Base-by-base conservation (phyloP, 2,113 vertebrate genomes). In the Carollia perspicillata region DNA sequence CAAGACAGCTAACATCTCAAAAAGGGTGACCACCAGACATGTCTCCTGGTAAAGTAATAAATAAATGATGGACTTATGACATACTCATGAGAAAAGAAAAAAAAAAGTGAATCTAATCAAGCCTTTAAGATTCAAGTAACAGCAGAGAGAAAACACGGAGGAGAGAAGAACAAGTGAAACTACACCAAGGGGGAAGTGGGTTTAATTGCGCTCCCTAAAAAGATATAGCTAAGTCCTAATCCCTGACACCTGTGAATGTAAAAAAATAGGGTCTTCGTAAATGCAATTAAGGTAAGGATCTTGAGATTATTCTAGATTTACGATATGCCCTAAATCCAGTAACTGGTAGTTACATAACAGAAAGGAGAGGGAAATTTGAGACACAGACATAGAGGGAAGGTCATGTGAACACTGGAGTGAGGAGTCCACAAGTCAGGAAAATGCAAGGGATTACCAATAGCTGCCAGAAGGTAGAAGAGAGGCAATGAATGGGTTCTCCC, bases 41-140 rank as follows among this genome's bases (percentile, higher is more conserved):
- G 6, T 28, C 26, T 87, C 75, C 63, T 49, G 26, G n/a, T 35
- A 47, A 78, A 92, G 90, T 8, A 95, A 12, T 92, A n/a, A 69
- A 60, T 89, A 37, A 69, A 68, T 30, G 4, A 44, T 6, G 11
- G 74, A 49, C 53, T 49, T 66, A 75, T 13, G 11, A 69, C 80
- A 65, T 65, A 79, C 9, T 94, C 18, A 22, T 94, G 47, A 16
- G 17, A 42, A 74, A 58, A 65, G 5, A 28, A 60, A 40, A 60
- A 40, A 60, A 60, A 60, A 84, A 49, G 28, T 26, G 2, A 89
- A 37, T 6, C 51, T 83, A 66, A 72, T 26, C 2, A 58, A 83
- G 20, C 33, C 14, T 87, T 81, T 53, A 81, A 77, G 35, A 55
- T 40, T 84, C 28, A 90, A 55, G 5, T 65, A 90, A 90, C 42